Base-by-base conservation (phyloP, 1,140 invertebrate genomes). In the Lepidotrigona ventralis region DNA sequence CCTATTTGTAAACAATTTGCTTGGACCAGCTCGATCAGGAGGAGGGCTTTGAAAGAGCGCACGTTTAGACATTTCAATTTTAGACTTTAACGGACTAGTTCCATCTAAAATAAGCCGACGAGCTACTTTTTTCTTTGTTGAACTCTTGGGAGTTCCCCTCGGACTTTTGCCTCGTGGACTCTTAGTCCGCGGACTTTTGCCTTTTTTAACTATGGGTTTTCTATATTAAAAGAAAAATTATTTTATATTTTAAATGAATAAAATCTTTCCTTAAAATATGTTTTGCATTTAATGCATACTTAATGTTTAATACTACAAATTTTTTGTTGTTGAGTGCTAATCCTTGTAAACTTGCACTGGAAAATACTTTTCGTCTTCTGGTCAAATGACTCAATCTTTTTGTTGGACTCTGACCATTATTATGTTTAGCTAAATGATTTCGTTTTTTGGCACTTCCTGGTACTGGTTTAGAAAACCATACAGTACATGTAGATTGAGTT, bases 361-460 rank as follows among this genome's bases (percentile, higher is more conserved):
- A 96, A 90, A 97, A 97, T 8, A 96, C 96, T 84, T 95, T 95
- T 64, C 96, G 92, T 29, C 96, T 92, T 63, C 95, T 95, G 0
- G 96, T 96, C 80, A 97, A 93, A 89, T 97, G 96, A 73, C 95
- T 96, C 58, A 97, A 90, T 60, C 96, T 92, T 77, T 96, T 95
- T 0, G 96, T 96, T 0, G 96, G 96, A 60, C 96, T 97, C 88
- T 96, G 95, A 4, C 94, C 94, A 81, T 94, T 94, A 71, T 91
- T 95, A 87, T 94, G 94, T 84, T 95, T 93, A 79, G 94, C 93
- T 46, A 94, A 80, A 68, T 94, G 91, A 91, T 93, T 95, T 68
- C 95, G 90, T 85, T 96, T 96, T 80, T 92, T 95, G 0, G 95
- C 95, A 91, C 95, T 96, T 71, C 92, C 93, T 11, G 94, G 93